Evolutionary conservation across 2,797 vertebrate species (phyloP), one percentile per base, ranked within the genome.

Genomic region (Gallinago solitaria): DNA sequence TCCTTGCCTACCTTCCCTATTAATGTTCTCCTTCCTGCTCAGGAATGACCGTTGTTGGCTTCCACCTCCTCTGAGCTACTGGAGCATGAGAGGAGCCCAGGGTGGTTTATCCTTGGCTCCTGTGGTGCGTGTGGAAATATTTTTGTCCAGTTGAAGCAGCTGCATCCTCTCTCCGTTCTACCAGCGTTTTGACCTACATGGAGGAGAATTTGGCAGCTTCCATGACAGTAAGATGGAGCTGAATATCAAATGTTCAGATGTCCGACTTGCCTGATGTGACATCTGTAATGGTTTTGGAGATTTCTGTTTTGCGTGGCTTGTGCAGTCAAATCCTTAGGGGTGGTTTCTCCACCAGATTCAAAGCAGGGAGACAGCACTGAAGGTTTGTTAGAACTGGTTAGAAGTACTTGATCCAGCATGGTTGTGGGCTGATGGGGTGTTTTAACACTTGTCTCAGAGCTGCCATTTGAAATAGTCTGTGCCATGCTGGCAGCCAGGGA

Each of bases 91-190:
- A 2, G 20, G 64, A 73, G 60, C 43, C 39, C 14, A 4, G 33
- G 21, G 14, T 32, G 16, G 77, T 61, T 81, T 57, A 8, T 73
- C 9, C 80, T 65, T 81, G 32, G 24, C 56, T 85, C 24, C 45
- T 60, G n/a, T 48, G 77, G 64, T 37, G 15, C 27, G 18, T 53
- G 8, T 95, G 59, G 24, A 54, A 79, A 21, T 89, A 57, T 47
- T 91, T 83, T 63, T 85, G 64, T 65, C 69, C 47, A 89, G 35
- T 47, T 83, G 59, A 71, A 89, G 75, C 78, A 67, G 68, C 87
- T 95, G 74, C 63, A 78, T 93, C 87, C 74, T 95, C 74, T 87
- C 61, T 70, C 60, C 89, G 86, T 88, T 83, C 92, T 74, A 43
- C 86, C 43, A 57, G 7, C 2, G 1, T 78, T 88, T 76, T 92